Percentiles rank a stretch among this genome's conserved stretches.
Conservation (phyloP, 2,888 invertebrate genomes). For the Hyposoter dolosus region DNA sequence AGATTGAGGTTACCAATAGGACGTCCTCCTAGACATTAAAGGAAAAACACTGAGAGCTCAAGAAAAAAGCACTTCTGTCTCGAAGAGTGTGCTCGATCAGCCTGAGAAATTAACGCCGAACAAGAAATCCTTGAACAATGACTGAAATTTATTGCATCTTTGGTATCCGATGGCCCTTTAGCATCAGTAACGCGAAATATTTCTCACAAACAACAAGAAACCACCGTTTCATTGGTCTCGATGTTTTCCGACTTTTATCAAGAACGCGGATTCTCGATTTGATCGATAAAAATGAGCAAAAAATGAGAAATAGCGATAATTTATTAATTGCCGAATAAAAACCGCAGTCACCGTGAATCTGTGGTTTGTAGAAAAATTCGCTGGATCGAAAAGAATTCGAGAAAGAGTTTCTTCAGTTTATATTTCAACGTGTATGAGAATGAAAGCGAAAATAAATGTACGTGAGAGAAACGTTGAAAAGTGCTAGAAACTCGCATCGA, state of each 20-base stretch:
- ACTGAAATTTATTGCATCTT: constrained; percentile 40
- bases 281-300: neutral
- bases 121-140: neutral
- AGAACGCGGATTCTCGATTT: neutral
- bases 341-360: too few species aligned
- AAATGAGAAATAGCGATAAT: neutral
- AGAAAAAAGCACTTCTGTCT: constrained; percentile 15
- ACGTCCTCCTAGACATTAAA: constrained; percentile 12
- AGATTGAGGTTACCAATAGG: constrained; percentile 50
- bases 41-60: neutral
- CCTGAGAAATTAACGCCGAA: constrained; percentile 45
- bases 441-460: neutral
- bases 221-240: neutral
- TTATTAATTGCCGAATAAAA: too few species aligned
- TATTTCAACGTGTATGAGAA: neutral
- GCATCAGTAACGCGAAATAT: neutral
- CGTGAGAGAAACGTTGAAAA: neutral
- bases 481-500: constrained; percentile 19
- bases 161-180: constrained; percentile 4
- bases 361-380: neutral
- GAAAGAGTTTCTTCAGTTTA: neutral
- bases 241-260: neutral
- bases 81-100: constrained; percentile 23
- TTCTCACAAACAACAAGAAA: neutral
- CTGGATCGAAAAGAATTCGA: neutral